phyloP scores from a whole-genome alignment of 2,888 invertebrate genomes.

The Chirona hameri region DNA sequence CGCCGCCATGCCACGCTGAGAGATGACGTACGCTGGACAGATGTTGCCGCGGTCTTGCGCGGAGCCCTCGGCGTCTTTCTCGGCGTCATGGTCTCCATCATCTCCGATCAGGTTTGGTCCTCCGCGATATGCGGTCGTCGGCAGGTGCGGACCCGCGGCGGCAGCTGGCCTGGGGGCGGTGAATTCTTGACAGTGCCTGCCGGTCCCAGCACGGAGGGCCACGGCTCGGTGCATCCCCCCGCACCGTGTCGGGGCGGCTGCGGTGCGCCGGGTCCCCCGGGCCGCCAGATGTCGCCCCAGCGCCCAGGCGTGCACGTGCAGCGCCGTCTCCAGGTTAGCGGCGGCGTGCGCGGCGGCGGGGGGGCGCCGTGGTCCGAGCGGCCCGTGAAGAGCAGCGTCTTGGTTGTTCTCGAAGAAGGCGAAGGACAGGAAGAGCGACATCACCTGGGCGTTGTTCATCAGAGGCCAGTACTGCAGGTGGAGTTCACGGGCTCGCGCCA shows the following conservation, averaged over 20 bases:
- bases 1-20: constrained; percentile 54
- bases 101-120: not conserved
- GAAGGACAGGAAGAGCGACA: constrained; percentile 33
- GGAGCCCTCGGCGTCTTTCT: not conserved
- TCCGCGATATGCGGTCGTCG: not conserved
- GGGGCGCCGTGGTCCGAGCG: constrained; percentile 51
- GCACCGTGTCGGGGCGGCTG: constrained; percentile 50
- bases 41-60: constrained; percentile 9
- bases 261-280: constrained; percentile 48
- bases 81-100: not conserved
- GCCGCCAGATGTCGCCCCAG: constrained; percentile 52
- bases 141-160: too few species aligned
- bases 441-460: constrained; percentile 34
- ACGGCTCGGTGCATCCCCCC: constrained; percentile 47
- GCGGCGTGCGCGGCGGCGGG: constrained; percentile 50
- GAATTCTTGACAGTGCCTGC: constrained; percentile 47
- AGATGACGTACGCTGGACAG: constrained; percentile 43
- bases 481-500: constrained; percentile 34
- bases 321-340: constrained; percentile 52
- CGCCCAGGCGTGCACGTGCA: constrained; percentile 53
- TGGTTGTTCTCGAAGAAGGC: constrained; percentile 45
- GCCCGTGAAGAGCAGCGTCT: constrained; percentile 51
- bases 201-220: constrained; percentile 45
- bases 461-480: constrained; percentile 34
- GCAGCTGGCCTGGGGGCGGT: constrained; percentile 31